phyloP scores from a whole-genome alignment of 1,140 invertebrate genomes.

The Ylistrum balloti region DNA sequence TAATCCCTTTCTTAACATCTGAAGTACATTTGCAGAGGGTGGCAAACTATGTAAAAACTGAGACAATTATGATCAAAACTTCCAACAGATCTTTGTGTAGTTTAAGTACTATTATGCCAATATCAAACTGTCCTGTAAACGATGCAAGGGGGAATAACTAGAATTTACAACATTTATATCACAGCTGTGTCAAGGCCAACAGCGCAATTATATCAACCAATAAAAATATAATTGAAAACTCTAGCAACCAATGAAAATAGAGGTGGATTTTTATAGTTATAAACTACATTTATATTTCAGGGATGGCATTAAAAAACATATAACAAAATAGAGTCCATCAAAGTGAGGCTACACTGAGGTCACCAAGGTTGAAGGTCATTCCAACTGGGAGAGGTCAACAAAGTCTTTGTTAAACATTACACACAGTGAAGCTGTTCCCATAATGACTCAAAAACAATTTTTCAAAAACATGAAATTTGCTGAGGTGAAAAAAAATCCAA shows the following conservation, averaged over 20 bases:
- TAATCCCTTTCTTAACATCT: too few species aligned
- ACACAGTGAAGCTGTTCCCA: neutral
- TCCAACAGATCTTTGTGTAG: neutral
- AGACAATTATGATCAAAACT: constrained; percentile 4
- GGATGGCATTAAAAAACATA: neutral
- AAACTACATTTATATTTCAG: neutral
- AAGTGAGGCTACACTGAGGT: constrained; percentile 4
- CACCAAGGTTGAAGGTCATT: constrained; percentile 9
- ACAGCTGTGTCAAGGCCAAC: constrained; percentile 31
- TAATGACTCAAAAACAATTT: neutral
- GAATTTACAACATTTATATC: constrained; percentile 28
- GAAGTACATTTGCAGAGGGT: too few species aligned
- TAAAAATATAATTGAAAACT: constrained; percentile 18
- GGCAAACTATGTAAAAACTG: neutral
- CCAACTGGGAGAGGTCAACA: neutral
- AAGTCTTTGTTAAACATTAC: neutral
- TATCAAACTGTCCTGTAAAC: neutral
- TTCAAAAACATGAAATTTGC: neutral
- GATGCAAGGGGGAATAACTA: neutral
- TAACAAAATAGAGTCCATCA: neutral
- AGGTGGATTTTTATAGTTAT: constrained; percentile 20
- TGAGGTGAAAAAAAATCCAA: neutral
- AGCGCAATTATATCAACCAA: constrained; percentile 34
- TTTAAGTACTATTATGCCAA: neutral
- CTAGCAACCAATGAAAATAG: constrained; percentile 34